These are phyloP conservation scores for Coleophora deauratella DNA, from an alignment of 2,888 invertebrate genomes.

Conservation along the genomic window DNA sequence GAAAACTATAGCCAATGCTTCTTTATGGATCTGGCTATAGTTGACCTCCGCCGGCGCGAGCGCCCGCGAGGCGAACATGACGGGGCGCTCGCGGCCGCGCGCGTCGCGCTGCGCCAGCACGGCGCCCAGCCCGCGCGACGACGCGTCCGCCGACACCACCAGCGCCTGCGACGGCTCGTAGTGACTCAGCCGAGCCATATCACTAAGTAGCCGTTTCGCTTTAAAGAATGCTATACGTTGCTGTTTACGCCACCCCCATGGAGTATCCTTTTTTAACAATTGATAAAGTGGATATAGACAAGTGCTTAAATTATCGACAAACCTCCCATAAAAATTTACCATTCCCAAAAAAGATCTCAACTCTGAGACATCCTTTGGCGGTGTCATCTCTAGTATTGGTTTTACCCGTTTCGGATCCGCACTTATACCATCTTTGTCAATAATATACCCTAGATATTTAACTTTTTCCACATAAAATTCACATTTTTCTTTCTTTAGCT, in stretches of 20 bases:
- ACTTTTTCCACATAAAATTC: too few relatives aligned
- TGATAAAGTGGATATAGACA: neutral
- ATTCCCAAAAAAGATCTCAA: neutral
- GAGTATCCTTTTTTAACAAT: neutral
- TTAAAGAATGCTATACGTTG: neutral
- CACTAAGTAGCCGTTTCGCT: neutral
- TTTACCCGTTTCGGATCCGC: neutral
- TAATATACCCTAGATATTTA: neutral
- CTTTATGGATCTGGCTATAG: neutral
- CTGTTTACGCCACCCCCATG: neutral
- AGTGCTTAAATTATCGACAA: neutral
- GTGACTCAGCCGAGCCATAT: neutral
- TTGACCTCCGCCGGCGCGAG: neutral
- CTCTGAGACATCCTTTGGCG: neutral
- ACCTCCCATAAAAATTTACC: neutral
- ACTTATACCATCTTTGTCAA: neutral
- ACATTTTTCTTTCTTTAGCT: too few relatives aligned
- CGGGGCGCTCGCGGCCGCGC: neutral
- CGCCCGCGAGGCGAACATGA: neutral
- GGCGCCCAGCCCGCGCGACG: neutral
- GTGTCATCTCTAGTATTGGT: neutral
- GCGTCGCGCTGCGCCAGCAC: too few relatives aligned
- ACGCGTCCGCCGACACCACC: neutral
- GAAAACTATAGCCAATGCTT: too few relatives aligned
- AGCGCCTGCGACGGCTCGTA: neutral